Base-by-base conservation (phyloP, 2,797 vertebrate genomes). In the Myiothlypis coronata region DNA sequence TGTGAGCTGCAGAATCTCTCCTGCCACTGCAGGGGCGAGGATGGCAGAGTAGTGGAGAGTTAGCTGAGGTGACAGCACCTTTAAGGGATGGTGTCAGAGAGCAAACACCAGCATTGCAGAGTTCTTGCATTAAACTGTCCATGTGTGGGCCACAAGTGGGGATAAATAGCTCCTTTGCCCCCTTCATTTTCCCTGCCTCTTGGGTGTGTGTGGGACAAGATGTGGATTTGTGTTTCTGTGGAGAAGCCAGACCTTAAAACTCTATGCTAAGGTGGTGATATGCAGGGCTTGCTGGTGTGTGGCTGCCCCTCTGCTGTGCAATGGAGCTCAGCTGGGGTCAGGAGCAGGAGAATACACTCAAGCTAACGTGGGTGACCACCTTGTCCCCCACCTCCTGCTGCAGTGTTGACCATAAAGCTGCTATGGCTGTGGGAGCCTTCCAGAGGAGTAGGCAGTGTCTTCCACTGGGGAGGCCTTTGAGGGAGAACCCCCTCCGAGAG, bases 91-190 rank as follows among this genome's bases (percentile, higher is more conserved):
- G 16, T n/a, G 32, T 56, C 39, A 72, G 28, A 22, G 55, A 59
- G n/a, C 28, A 43, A 57, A 44, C 22, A 39, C 35, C 26, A 55
- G 2, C 1, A 2, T 1, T 77, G 28, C 68, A 52, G 64, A 27
- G 46, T 32, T 72, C 60, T 57, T 61, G 6, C n/a, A 3, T 49
- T 74, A 46, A 69, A 24, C 14, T 43, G 35, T 32, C 12, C 1
- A 0, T 34, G 21, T 55, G 26, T 2, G 21, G 23, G 39, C 28
- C 1, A 2, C 11, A 19, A 69, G 32, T 1, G 0, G 21, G 30
- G n/a, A 44, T n/a, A n/a, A 41, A 14, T n/a, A 77, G 21, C 4
- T 63, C 53, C 72, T 55, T 76, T 0, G 0, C 5, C 24, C 9
- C 3, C 21, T 17, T 75, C 5, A 2, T 57, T 74, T 44, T 26